Base-by-base conservation (phyloP, 1,140 invertebrate genomes). In the Eriocheir sinensis region DNA sequence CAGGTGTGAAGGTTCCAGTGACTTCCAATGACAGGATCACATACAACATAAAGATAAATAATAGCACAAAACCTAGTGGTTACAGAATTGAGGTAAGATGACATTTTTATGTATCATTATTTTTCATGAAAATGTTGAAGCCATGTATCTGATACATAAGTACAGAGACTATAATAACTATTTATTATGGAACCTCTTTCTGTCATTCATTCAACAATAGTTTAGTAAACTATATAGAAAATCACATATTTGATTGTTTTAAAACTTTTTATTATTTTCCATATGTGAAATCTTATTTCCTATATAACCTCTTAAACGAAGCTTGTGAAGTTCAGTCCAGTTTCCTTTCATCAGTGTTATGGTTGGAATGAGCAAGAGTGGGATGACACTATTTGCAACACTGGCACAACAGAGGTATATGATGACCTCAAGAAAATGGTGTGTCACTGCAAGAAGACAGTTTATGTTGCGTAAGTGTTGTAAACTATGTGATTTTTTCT, bases 381-480 rank as follows among this genome's bases (percentile, higher is more conserved):
- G 92, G 44, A 89, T 60, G 48, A 38, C 0, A 60, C 3, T 0
- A 3, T 89, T 8, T 93, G 92, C 34, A 40, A 12, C 53, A 93
- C 85, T 60, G 92, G 92, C 4, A 60, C 34, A 40, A n/a, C 60
- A 36, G 44, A 38, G 38, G 21, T 36, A 2, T n/a, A 36, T 30
- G 41, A 34, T 32, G 21, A 72, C 17, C 40, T 92, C 1, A 86
- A 72, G 44, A 89, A 85, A 79, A 32, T 88, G 12, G 44, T 38
- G 0, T 93, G 92, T 34, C 3, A 60, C 21, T 93, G 92, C 27
- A 93, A 86, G n/a, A 72, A 53, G 21, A 34, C 92, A 8, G 44
- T 86, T n/a, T 93, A 88, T 93, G 92, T 88, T 34, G 92, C 92
- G 92, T 93, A 93, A 93, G 92, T 86, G 8, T 4, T 81, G n/a